These are phyloP conservation scores for Pelmatolapia mariae DNA, from an alignment of 2,113 vertebrate genomes.

Conservation along the genomic window DNA sequence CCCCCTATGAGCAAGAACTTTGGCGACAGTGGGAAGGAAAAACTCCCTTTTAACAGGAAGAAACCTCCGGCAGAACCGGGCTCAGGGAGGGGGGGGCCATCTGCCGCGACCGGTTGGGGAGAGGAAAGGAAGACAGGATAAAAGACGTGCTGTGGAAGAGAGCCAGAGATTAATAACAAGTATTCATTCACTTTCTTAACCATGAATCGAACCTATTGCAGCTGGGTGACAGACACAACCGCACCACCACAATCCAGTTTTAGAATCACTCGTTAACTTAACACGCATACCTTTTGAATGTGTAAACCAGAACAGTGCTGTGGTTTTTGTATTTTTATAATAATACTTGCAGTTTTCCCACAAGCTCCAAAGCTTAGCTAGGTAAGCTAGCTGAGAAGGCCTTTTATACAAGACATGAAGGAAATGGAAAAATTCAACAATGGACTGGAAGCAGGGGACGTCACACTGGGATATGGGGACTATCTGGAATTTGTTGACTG, in stretches of 20 bases:
- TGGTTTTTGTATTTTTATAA: neutral
- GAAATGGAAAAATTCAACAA: neutral
- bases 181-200: neutral
- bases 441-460: neutral
- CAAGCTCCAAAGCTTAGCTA: neutral
- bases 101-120: accelerated
- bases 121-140: accelerated
- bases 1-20: neutral
- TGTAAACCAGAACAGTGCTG: neutral
- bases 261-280: neutral
- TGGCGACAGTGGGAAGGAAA: neutral
- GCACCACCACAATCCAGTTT: neutral
- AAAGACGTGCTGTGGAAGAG: accelerated
- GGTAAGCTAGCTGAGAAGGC: neutral
- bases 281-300: neutral
- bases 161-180: neutral
- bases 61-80: accelerated
- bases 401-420: neutral
- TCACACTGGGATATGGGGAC: neutral
- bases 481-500: neutral
- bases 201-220: neutral
- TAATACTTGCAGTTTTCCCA: neutral
- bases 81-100: neutral
- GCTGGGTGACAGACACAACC: neutral
- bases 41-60: neutral